Conservation (phyloP, 2,888 invertebrate species). For the Amiota mariae region DNA sequence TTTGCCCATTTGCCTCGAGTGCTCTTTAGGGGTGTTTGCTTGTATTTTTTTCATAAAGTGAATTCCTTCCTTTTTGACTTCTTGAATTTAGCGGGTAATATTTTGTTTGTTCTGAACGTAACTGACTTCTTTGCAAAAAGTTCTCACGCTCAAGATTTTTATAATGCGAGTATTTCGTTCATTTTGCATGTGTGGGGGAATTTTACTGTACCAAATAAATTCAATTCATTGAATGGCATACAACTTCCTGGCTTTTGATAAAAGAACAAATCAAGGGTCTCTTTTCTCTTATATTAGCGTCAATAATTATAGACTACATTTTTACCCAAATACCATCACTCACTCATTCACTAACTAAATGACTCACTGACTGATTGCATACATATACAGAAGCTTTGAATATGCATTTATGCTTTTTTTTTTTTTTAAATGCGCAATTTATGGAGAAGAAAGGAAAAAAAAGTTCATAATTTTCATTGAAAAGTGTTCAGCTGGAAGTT, state of each 20-base stretch:
- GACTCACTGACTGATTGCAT: neutral
- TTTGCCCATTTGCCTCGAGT: slow-evolving; percentile 56
- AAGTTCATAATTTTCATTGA: slow-evolving; percentile 50
- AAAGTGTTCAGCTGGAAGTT: slow-evolving; percentile 67
- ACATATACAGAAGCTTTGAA: neutral
- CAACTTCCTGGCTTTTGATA: slow-evolving; percentile 18
- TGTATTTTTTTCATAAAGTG: neutral
- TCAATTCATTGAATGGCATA: neutral
- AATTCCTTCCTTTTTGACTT: slow-evolving; percentile 18
- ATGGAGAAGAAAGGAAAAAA: no score
- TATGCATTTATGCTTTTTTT: neutral
- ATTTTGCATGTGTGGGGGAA: slow-evolving; percentile 8
- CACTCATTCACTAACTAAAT: neutral
- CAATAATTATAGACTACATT: neutral
- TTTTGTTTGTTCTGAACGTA: neutral
- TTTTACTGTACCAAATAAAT: neutral
- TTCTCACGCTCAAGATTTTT: slow-evolving; percentile 28
- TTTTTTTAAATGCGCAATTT: slow-evolving; percentile 25
- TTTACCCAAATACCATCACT: neutral
- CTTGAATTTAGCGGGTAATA: slow-evolving; percentile 13
- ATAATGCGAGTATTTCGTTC: slow-evolving; percentile 2
- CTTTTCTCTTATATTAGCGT: neutral
- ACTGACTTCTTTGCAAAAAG: neutral
- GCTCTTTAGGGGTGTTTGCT: slow-evolving; percentile 22
- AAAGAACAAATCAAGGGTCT: neutral